Evolutionary conservation across 2,888 invertebrate genomes (phyloP), one percentile per base, ranked within the genome.

Genomic region (Zonitis immaculata): DNA sequence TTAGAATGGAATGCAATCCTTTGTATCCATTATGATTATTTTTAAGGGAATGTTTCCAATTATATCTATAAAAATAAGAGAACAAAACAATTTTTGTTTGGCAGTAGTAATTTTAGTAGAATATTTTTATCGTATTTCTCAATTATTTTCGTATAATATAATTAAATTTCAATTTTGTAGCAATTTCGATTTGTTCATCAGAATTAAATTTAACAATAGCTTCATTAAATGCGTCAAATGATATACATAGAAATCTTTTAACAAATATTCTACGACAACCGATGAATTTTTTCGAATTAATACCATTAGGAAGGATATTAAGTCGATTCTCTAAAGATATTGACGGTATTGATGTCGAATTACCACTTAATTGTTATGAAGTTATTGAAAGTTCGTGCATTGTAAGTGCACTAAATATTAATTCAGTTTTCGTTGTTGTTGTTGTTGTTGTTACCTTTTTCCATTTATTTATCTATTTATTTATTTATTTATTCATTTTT

Each of bases 241-340:
- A 71, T 63, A 78, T 88, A 62, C 88, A 88, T 72, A 76, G 76
- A 65, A 66, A 68, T 57, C 75, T 86, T 64, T 74, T 87, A 60
- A 62, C 70, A 47, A 77, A 78, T 64, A 76, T 86, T 61, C 76
- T 88, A 49, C 79, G 79, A 64, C 82, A 79, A 65, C 85, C 86
- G 55, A 81, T 84, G 77, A 80, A 80, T 61, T 88, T 87, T 77
- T 88, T 87, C 76, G 87, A 88, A 73, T 78, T 82, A 60, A 84
- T 85, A 61, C 87, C 87, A 6, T 67, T 80, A 58, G 88, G 88
- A 68, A 79, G 88, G 68, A 79, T 88, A 62, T 76, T 88, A 48
- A 84, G 84, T 76, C 80, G 85, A 64, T 85, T 87, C 73, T 81
- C 84, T 64, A 84, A 82, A 76, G 87, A 88, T 74, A 76, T 85